Evolutionary conservation across 2,797 vertebrate genomes (phyloP).

Genomic region (Acipenser oxyrinchus): DNA sequence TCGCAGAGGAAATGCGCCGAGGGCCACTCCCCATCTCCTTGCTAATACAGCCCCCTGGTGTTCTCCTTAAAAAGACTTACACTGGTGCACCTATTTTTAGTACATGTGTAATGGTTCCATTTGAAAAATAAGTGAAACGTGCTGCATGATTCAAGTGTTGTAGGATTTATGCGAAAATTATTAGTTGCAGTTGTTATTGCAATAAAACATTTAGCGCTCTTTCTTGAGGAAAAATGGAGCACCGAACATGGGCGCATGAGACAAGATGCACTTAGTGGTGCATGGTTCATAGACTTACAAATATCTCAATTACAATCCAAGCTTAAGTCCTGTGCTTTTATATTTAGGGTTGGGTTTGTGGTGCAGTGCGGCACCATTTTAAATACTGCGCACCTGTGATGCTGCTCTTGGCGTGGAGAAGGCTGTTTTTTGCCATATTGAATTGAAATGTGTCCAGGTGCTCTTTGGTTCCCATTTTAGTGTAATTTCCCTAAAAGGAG

Average conservation of each 20-base stretch:
- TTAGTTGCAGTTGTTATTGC: too few species aligned
- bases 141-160: too few species aligned
- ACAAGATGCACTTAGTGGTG: too few species aligned
- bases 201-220: too few species aligned
- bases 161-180: too few species aligned
- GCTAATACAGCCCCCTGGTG: slow-evolving; percentile 16
- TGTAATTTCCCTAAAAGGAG: slow-evolving; percentile 2
- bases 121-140: slow-evolving; percentile 14
- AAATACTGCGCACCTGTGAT: background rate
- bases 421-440: background rate
- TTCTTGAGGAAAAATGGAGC: too few species aligned
- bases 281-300: background rate
- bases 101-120: slow-evolving; percentile 18
- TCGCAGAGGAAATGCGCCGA: background rate
- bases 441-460: slow-evolving; percentile 3
- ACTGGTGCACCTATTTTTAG: slow-evolving; percentile 55
- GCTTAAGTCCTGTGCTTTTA: slow-evolving; percentile 9
- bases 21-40: slow-evolving; percentile 35
- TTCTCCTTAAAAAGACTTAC: slow-evolving; percentile 57
- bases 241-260: too few species aligned
- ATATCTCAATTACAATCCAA: background rate
- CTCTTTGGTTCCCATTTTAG: slow-evolving; percentile 1
- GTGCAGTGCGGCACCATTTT: background rate
- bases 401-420: background rate
- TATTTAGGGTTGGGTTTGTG: slow-evolving; percentile 14